phyloP scores from a whole-genome alignment of 1,140 invertebrate genomes.

The Coelopa frigida region DNA sequence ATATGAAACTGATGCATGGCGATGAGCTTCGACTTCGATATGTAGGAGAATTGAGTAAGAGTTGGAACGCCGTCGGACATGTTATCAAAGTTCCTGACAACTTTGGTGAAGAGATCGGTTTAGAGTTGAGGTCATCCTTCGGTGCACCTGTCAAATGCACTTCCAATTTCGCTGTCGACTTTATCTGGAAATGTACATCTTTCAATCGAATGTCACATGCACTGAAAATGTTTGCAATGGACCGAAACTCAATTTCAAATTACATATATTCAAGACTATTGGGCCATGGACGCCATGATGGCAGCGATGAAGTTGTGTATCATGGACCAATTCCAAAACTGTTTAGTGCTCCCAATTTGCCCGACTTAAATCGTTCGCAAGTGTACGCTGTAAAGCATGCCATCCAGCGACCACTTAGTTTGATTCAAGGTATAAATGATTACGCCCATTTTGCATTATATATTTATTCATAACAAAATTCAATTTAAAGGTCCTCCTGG shows the following conservation, averaged over 20 bases:
- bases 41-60: conserved; percentile 84
- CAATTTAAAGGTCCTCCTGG: conserved; percentile 71
- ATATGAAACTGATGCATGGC: conserved; percentile 99
- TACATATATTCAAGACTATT: conserved; percentile 96
- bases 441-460: not conserved
- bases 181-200: conserved; percentile 99
- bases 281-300: conserved; percentile 74
- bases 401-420: conserved; percentile 87
- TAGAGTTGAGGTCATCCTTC: conserved; percentile 87
- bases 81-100: conserved; percentile 99
- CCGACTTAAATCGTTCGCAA: conserved; percentile 94
- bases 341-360: conserved; percentile 93
- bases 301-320: conserved; percentile 92
- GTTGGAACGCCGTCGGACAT: conserved; percentile 91
- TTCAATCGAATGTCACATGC: conserved; percentile 98
- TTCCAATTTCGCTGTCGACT: conserved; percentile 96
- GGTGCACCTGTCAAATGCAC: conserved; percentile 87
- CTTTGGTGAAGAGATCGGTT: conserved; percentile 95
- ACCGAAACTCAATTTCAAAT: conserved; percentile 91
- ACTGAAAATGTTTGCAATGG: conserved; percentile 90
- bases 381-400: conserved; percentile 99
- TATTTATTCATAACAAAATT: not conserved
- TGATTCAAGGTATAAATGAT: conserved; percentile 69
- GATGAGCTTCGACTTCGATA: conserved; percentile 94
- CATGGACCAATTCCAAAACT: conserved; percentile 83